Evolutionary conservation across 2,797 vertebrate species (phyloP).

Genomic region (Pseudopleuronectes americanus): DNA sequence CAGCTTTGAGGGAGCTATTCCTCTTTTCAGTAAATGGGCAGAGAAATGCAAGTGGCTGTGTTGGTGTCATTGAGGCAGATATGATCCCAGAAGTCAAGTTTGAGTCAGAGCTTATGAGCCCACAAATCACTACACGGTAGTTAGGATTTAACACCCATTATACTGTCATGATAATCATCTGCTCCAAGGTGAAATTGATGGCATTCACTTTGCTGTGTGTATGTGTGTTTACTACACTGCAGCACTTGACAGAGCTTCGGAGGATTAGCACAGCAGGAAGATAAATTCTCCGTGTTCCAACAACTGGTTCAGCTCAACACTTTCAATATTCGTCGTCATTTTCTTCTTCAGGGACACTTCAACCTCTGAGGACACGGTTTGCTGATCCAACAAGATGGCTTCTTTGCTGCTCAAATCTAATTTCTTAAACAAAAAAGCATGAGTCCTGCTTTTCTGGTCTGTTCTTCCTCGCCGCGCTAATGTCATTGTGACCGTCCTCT

Average conservation of each 20-base stretch:
- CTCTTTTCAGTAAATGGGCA: constrained; percentile 9
- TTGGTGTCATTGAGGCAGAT: neutral
- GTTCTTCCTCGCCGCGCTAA: constrained; percentile 45
- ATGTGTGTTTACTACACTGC: neutral
- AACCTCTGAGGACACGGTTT: constrained; percentile 50
- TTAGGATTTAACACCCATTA: neutral
- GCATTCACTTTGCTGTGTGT: neutral
- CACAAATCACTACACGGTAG: neutral
- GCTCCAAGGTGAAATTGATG: neutral
- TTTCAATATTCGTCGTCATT: constrained; percentile 26
- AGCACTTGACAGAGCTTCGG: neutral
- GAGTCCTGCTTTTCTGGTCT: constrained; percentile 46
- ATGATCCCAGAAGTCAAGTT: constrained; percentile 1
- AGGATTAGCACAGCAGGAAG: constrained; percentile 25
- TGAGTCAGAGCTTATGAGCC: neutral
- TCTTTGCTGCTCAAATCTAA: constrained; percentile 50
- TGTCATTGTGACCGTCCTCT: constrained; percentile 76
- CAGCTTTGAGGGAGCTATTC: constrained; percentile 12
- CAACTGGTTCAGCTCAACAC: constrained; percentile 26
- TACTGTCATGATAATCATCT: neutral
- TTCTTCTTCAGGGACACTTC: constrained; percentile 48
- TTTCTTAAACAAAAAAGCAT: constrained; percentile 62
- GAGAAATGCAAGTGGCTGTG: neutral
- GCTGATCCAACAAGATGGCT: constrained; percentile 66
- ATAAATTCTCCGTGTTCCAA: constrained; percentile 19